phyloP scores from a whole-genome alignment of 2,113 vertebrate genomes.

The Piprites chloris region DNA sequence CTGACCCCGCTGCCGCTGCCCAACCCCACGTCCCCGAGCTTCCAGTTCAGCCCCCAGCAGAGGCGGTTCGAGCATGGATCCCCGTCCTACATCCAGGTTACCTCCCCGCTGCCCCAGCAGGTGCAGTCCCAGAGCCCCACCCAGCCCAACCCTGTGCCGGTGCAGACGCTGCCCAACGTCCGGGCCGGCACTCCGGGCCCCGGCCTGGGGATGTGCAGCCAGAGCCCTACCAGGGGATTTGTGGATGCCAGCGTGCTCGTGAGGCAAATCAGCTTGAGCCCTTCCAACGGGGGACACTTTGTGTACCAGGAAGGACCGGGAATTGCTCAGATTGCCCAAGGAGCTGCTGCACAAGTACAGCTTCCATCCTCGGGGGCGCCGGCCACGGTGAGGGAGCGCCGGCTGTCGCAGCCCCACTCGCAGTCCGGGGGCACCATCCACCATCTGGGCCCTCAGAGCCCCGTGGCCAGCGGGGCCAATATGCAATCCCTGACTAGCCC shows the following conservation, averaged over 20 bases:
- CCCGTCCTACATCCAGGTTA: constrained; percentile 87
- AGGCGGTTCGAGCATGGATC: constrained; percentile 86
- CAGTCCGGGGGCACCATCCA: constrained; percentile 92
- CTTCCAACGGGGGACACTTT: constrained; percentile 82
- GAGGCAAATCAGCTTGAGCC: constrained; percentile 83
- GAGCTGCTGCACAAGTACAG: constrained; percentile 79
- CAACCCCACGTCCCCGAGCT: constrained; percentile 84
- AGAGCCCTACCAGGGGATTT: constrained; percentile 84
- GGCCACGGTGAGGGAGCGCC: constrained; percentile 77
- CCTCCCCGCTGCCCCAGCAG: constrained; percentile 84
- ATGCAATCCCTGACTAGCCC: constrained; percentile 82
- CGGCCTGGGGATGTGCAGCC: constrained; percentile 81
- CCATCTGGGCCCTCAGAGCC: constrained; percentile 89
- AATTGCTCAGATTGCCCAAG: constrained; percentile 83
- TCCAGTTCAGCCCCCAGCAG: constrained; percentile 86
- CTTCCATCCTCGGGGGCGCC: constrained; percentile 75
- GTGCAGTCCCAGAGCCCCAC: constrained; percentile 90
- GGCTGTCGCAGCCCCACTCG: constrained; percentile 90
- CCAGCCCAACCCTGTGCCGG: constrained; percentile 81
- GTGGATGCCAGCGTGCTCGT: constrained; percentile 87
- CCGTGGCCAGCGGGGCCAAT: constrained; percentile 75
- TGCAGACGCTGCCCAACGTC: constrained; percentile 77
- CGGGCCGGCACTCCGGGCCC: constrained; percentile 76
- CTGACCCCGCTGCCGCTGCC: constrained; percentile 82
- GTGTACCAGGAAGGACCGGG: constrained; percentile 88